Base-by-base conservation (phyloP, 2,888 invertebrate genomes). In the Chaitophorus viminalis region DNA sequence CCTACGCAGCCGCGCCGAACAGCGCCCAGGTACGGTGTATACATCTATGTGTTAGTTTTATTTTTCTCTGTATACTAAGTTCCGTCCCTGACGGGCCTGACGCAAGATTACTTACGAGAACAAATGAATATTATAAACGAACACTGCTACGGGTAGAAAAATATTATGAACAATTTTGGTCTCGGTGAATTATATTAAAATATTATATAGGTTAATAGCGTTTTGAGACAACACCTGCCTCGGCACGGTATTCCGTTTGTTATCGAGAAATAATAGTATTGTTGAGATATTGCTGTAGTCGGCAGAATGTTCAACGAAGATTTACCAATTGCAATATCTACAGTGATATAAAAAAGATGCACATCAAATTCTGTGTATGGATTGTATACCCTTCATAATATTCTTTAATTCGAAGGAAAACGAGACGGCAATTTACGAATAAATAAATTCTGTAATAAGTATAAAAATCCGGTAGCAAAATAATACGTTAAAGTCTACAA, bases 191-290 rank as follows among this genome's bases (percentile, higher is more conserved):
- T 46, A 46, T 46, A 21, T 31, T 72, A 68, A 0, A 39, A 46
- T 46, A 21, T 31, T 72, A 68, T 1, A 39, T 3, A 46, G 21
- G 60, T 81, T 60, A 74, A 82, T 74, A 33, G n/a, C 36, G n/a
- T 74, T 74, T 46, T 3, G 60, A 39, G 33, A 18, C 31, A 77
- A 77, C 84, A 85, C 65, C 84, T 85, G 84, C 84, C 77, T 11
- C 39, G 65, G 76, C n/a, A n/a, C 11, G 74, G 72, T 87, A 60
- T 60, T 60, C 25, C 46, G 86, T 74, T 87, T 75, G 87, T 87
- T n/a, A n/a, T 87, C 74, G 60, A 70, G 81, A 87, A 74, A 81
- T 81, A 75, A 81, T 65, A 60, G 72, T 79, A n/a, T 54, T 29
- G 60, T 60, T 39, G 75, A 74, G 29, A 46, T 25, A 21, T 46